A percentile compares a stretch with the other conserved stretches of the same genome.
phyloP scores from a whole-genome alignment of 1,140 invertebrate species.

The Caerostris darwini region DNA sequence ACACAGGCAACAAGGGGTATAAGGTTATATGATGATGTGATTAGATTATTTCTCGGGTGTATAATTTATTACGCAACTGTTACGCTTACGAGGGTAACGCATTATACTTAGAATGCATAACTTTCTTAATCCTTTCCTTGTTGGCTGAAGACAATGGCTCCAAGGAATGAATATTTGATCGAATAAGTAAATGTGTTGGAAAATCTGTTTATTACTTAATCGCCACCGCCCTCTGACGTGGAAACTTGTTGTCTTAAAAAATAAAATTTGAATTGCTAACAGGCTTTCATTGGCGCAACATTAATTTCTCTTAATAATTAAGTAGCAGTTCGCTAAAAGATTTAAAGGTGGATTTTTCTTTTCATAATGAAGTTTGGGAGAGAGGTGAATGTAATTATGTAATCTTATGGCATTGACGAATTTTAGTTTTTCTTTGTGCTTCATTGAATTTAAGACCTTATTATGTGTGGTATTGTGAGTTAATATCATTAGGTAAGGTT shows the following conservation, averaged over 20 bases:
- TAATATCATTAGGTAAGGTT: not conserved
- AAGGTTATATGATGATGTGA: not conserved
- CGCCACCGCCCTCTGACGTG: not conserved
- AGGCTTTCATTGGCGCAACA: not conserved
- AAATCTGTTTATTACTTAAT: not conserved
- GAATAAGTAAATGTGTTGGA: not conserved
- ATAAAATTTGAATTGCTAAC: not conserved
- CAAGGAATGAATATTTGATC: not conserved
- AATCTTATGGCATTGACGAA: not conserved
- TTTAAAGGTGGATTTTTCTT: not conserved
- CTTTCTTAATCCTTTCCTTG: not conserved
- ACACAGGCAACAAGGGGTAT: not conserved
- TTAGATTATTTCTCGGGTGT: conserved; percentile 24
- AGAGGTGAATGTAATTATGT: not conserved
- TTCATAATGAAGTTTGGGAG: not conserved
- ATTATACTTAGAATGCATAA: not conserved
- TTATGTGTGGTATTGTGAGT: not conserved
- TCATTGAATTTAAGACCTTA: not conserved
- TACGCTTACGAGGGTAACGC: not conserved
- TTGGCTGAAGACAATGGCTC: not conserved
- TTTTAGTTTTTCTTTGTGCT: not conserved
- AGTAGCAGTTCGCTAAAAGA: not conserved
- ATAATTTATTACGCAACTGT: conserved; percentile 54
- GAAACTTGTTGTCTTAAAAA: not conserved
- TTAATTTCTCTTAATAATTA: not conserved